Evolutionary conservation across 2,113 vertebrate species (phyloP).

Genomic region (Chelonoidis abingdonii): DNA sequence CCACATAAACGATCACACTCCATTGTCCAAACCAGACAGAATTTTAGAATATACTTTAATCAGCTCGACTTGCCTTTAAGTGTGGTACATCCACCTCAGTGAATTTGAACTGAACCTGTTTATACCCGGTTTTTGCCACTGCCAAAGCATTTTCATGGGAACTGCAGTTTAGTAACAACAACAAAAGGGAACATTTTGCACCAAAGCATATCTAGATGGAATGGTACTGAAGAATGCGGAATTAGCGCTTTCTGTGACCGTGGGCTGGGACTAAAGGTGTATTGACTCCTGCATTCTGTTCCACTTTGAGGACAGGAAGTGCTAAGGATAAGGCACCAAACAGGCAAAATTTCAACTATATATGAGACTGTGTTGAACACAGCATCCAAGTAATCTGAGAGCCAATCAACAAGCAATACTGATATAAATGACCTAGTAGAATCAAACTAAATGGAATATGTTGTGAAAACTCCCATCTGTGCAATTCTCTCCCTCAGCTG

Average conservation of each 20-base stretch:
- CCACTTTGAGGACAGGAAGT: conserved; percentile 5
- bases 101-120: not conserved
- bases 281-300: not conserved
- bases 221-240: conserved; percentile 26
- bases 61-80: conserved; percentile 30
- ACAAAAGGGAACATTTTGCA: conserved; percentile 44
- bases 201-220: conserved; percentile 49
- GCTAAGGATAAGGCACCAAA: conserved; percentile 9
- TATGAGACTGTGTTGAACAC: not conserved
- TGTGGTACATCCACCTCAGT: not conserved
- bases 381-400: not conserved
- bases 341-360: not conserved
- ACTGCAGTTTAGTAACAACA: not conserved
- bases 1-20: not conserved
- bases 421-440: not conserved
- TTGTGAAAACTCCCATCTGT: not conserved
- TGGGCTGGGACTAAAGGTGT: conserved; percentile 21
- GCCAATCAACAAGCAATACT: not conserved
- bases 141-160: conserved; percentile 38
- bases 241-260: conserved; percentile 33
- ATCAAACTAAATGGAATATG: not conserved
- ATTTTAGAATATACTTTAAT: not conserved
- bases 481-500: not conserved
- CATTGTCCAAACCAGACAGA: not conserved
- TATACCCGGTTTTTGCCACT: not conserved